These are phyloP conservation scores for Cephus rjabovi DNA, from an alignment of 2,888 invertebrate genomes.

Conservation along the genomic window DNA sequence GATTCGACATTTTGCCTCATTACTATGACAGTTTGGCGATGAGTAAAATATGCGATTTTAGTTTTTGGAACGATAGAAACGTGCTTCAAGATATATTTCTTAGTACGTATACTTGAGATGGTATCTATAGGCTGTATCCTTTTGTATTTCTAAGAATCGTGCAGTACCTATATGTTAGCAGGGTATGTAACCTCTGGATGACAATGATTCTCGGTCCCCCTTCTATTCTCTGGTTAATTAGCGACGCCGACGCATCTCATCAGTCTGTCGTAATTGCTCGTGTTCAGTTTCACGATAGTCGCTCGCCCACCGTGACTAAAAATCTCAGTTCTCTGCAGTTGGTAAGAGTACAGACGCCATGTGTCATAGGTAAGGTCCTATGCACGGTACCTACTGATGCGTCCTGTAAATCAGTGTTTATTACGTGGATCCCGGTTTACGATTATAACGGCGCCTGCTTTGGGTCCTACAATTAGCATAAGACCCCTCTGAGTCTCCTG, in stretches of 20 bases:
- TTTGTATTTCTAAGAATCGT: not conserved
- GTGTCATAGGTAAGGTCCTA: not conserved
- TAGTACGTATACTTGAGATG: not conserved
- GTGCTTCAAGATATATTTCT: not conserved
- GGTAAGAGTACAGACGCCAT: not conserved
- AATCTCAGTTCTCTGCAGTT: not conserved
- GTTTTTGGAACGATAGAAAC: not conserved
- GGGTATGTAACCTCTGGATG: not conserved
- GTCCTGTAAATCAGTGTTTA: conserved; percentile 8
- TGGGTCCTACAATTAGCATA: not conserved
- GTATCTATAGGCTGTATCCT: not conserved
- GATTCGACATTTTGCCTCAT: not conserved
- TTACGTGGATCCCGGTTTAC: not conserved
- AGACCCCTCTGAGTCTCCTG: not conserved
- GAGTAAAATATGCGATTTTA: not conserved
- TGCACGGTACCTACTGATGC: not conserved
- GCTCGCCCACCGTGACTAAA: not conserved
- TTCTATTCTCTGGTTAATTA: not conserved
- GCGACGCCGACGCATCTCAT: conserved; percentile 7
- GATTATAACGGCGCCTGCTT: conserved; percentile 1
- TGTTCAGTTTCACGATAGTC: conserved; percentile 6
- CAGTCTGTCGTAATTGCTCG: conserved; percentile 8
- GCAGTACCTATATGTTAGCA: not conserved
- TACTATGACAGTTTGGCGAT: not conserved
- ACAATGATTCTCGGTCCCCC: not conserved